Evolutionary conservation across 2,888 invertebrate species (phyloP).

Genomic region (Habrosyne pyritoides): DNA sequence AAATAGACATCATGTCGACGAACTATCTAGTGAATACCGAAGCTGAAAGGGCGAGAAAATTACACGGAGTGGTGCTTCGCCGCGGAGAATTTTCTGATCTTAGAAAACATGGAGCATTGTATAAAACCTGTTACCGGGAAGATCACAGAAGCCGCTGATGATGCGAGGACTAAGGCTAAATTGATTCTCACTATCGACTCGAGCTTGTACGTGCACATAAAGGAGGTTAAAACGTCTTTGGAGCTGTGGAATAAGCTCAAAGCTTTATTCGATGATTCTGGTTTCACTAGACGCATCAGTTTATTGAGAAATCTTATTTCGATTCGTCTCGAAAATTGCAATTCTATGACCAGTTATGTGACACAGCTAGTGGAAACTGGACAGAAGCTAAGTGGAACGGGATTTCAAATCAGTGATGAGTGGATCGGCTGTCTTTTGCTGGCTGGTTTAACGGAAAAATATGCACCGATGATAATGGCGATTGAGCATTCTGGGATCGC

Average conservation of each 20-base stretch:
- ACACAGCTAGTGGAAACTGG: slow-evolving; percentile 21
- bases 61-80: no score
- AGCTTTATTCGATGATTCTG: no score
- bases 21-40: slow-evolving; percentile 12
- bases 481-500: no score
- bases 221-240: slow-evolving; percentile 5
- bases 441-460: slow-evolving; percentile 20
- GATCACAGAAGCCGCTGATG: slow-evolving; percentile 15
- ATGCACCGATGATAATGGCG: slow-evolving; percentile 1
- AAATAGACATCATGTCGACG: slow-evolving; percentile 11
- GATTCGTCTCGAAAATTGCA: slow-evolving; percentile 18
- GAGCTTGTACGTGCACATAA: slow-evolving; percentile 16
- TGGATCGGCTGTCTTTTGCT: slow-evolving; percentile 28
- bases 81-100: slow-evolving; percentile 20
- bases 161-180: slow-evolving; percentile 20
- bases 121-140: slow-evolving; percentile 12
- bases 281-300: slow-evolving; percentile 23
- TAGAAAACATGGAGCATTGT: slow-evolving; percentile 17
- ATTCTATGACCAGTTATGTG: slow-evolving; percentile 20
- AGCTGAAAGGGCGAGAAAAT: slow-evolving; percentile 22
- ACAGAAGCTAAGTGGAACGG: slow-evolving; percentile 21
- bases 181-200: slow-evolving; percentile 17
- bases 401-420: slow-evolving; percentile 27
- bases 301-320: slow-evolving; percentile 20
- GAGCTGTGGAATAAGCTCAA: slow-evolving; percentile 16